Base-by-base conservation (phyloP, 2,888 invertebrate genomes). In the Microctonus aethiopoides region DNA sequence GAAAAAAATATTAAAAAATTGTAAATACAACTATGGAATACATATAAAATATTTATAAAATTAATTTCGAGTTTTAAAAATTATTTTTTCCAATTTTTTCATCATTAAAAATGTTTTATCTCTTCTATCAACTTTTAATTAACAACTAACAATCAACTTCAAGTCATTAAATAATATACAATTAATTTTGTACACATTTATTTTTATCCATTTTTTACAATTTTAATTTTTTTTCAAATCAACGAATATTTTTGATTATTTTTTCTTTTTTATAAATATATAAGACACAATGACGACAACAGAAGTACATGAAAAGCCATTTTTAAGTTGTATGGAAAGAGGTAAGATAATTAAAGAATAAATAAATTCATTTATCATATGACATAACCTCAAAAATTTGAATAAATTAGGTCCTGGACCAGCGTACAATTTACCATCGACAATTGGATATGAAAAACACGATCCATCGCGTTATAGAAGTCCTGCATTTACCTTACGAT, bases 401-500 rank as follows among this genome's bases (percentile, higher is more conserved):
- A 6, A 16, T 32, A 51, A 34, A 64, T 64, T 36, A 91, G 92
- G 92, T 60, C 93, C 93, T 64, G 92, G 92, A 1, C 92, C 92
- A 32, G 90, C 89, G 64, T 92, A 92, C 84, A 79, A 83, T 83
- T 87, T 93, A 71, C 92, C 91, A 13, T 86, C 91, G 1, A 89
- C 91, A 26, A 89, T 90, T 41, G 92, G 93, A 2, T 91, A 87
- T 83, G 83, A 87, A 11, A 79, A 84, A 20, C 92, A 93, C 85
- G 92, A 92, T 86, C 88, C 89, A 22, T 90, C 91, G 9, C 89
- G 88, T 13, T 87, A 88, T 80, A 88, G 92, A 75, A 89, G 89
- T 83, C 92, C 93, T 5, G 90, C 91, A 83, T 93, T 88, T 84
- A 90, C 91, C 60, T 89, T 93, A 83, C 90, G 89, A 57, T 84